Conservation (phyloP, 2,113 vertebrate genomes). For the Myanophis thanlyinensis region DNA sequence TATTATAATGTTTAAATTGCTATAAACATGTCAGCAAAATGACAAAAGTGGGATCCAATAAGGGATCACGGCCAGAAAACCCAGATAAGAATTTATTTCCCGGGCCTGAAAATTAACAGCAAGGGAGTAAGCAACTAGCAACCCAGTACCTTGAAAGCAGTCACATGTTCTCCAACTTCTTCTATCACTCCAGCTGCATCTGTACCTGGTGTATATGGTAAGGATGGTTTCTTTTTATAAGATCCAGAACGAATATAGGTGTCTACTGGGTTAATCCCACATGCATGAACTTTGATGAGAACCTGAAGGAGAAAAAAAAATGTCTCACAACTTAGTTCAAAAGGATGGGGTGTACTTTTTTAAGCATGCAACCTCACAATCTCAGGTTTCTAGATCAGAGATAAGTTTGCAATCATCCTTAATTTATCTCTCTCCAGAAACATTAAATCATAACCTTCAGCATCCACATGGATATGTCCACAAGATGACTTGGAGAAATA, state of each 20-base stretch:
- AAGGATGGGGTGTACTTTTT: not conserved
- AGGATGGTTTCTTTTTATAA: slow-evolving; percentile 64
- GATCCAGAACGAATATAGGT: slow-evolving; percentile 87
- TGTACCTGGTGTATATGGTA: slow-evolving; percentile 86
- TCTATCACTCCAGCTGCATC: slow-evolving; percentile 86
- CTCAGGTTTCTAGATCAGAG: not conserved
- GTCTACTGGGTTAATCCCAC: slow-evolving; percentile 92
- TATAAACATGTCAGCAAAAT: not conserved
- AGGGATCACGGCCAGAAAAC: not conserved
- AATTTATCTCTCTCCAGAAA: not conserved
- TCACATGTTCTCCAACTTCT: slow-evolving; percentile 75
- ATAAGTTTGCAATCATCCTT: not conserved
- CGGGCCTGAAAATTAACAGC: not conserved
- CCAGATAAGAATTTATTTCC: not conserved
- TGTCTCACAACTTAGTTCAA: not conserved
- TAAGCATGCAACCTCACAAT: not conserved
- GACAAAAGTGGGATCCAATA: not conserved
- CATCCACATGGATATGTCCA: not conserved
- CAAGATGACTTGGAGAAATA: too few relatives aligned
- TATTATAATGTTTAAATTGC: not conserved
- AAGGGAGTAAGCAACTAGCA: accelerated
- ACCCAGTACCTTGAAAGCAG: slow-evolving; percentile 76
- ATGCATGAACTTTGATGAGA: slow-evolving; percentile 84
- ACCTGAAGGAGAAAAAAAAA: slow-evolving; percentile 71
- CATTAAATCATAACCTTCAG: not conserved